Percentiles rank a stretch among this genome's conserved stretches.
These are phyloP conservation scores for Metacarcinus magister DNA, from an alignment of 2,888 invertebrate genomes.

Conservation along the genomic window DNA sequence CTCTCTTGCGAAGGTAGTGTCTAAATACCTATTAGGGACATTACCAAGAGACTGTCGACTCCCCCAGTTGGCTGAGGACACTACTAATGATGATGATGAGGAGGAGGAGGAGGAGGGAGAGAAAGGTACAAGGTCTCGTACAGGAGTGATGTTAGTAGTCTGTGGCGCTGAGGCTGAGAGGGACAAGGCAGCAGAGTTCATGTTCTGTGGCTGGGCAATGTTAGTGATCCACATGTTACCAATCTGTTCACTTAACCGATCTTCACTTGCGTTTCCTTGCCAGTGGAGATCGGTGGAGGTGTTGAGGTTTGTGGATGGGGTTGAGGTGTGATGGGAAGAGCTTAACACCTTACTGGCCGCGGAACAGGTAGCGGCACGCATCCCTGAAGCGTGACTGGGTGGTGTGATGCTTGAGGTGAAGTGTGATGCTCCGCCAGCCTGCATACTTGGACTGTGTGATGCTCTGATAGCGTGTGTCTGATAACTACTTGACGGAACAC, in stretches of 20 bases:
- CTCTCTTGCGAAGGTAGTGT: not conserved
- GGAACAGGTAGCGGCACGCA: not conserved
- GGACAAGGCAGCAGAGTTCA: not conserved
- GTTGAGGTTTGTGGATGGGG: not conserved
- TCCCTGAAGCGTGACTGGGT: not conserved
- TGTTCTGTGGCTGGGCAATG: not conserved
- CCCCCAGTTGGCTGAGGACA: not conserved
- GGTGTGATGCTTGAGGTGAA: not conserved
- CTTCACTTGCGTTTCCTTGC: not conserved
- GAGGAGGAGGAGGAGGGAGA: not conserved
- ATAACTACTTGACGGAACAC: not conserved
- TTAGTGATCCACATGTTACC: conserved; percentile 17
- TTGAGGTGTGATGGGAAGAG: not conserved
- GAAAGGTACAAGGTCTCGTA: not conserved
- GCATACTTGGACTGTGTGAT: not conserved
- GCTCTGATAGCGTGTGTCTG: not conserved
- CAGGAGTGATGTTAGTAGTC: not conserved
- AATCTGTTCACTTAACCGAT: conserved; percentile 19
- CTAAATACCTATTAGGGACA: not conserved
- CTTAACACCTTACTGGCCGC: not conserved
- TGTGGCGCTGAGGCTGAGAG: conserved; percentile 7
- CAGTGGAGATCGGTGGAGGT: not conserved
- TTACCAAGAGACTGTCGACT: not conserved
- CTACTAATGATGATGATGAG: not conserved
- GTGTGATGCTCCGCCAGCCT: not conserved